These are phyloP conservation scores for Xiphophorus maculatus DNA, from an alignment of 2,113 vertebrate species.

Conservation along the genomic window DNA sequence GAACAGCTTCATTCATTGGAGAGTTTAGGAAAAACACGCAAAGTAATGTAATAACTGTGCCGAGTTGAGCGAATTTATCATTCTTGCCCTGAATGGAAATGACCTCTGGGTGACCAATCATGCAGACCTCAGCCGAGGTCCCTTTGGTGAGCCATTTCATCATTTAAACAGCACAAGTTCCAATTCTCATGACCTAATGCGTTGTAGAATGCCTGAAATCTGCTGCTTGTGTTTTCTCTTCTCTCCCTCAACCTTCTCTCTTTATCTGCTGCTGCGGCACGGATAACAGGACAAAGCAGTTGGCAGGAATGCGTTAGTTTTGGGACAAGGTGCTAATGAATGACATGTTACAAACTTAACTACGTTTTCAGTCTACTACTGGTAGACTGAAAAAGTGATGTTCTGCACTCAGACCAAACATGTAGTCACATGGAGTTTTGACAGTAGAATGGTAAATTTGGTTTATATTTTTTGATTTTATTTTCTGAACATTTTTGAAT, in stretches of 20 bases:
- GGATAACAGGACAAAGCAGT: slow-evolving; percentile 56
- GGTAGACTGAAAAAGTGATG: neutral
- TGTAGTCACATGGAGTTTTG: neutral
- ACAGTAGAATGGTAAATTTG: neutral
- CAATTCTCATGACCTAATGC: slow-evolving; percentile 87
- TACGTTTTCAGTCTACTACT: neutral
- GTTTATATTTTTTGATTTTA: no score
- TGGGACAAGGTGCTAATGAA: slow-evolving; percentile 40
- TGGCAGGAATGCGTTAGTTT: slow-evolving; percentile 39
- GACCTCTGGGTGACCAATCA: slow-evolving; percentile 75
- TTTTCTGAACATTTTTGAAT: no score
- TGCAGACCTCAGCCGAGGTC: slow-evolving; percentile 66
- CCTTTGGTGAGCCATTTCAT: slow-evolving; percentile 78
- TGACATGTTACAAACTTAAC: neutral
- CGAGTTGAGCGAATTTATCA: slow-evolving; percentile 65
- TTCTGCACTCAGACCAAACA: neutral
- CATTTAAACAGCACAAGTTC: slow-evolving; percentile 71
- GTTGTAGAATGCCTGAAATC: slow-evolving; percentile 78
- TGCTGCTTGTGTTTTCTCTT: slow-evolving; percentile 75
- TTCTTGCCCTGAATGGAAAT: slow-evolving; percentile 64
- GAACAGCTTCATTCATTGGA: slow-evolving; percentile 60
- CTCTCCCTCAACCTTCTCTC: slow-evolving; percentile 70
- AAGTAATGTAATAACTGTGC: slow-evolving; percentile 71
- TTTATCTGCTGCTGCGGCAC: slow-evolving; percentile 54
- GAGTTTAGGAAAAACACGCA: neutral